These are phyloP conservation scores for Colostygia pectinataria DNA, from an alignment of 2,888 invertebrate species.

Conservation along the genomic window DNA sequence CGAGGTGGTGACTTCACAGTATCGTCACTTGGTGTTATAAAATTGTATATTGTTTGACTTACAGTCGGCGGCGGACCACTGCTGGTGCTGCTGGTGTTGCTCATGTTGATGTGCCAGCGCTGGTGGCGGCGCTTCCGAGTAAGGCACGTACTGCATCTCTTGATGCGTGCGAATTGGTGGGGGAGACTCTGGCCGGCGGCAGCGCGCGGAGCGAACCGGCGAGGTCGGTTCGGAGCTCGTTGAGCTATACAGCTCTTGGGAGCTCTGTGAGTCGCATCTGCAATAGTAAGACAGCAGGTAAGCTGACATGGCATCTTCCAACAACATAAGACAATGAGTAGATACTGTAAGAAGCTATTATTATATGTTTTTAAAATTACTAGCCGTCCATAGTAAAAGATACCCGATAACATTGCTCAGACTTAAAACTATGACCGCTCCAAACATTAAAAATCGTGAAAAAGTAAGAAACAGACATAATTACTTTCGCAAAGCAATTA, in stretches of 20 bases:
- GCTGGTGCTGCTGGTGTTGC: slow-evolving; percentile 58
- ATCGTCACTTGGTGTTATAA: too few species aligned
- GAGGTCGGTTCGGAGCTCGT: slow-evolving; percentile 77
- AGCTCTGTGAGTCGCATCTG: slow-evolving; percentile 68
- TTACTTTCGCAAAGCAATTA: too few species aligned
- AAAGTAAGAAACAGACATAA: too few species aligned
- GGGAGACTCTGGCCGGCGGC: slow-evolving; percentile 86
- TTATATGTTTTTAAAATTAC: too few species aligned
- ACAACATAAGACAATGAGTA: too few species aligned
- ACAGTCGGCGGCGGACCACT: slow-evolving; percentile 67
- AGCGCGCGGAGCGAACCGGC: slow-evolving; percentile 63
- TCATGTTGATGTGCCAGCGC: slow-evolving; percentile 65
- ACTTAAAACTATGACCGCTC: too few species aligned
- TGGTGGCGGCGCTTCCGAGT: slow-evolving; percentile 71
- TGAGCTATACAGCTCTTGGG: slow-evolving; percentile 75
- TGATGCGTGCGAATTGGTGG: slow-evolving; percentile 87
- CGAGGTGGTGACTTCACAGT: too few species aligned
- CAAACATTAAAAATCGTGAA: too few species aligned
- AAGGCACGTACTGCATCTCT: slow-evolving; percentile 87
- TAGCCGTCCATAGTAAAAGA: too few species aligned
- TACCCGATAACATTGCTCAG: too few species aligned
- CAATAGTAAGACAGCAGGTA: background rate
- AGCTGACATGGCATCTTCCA: too few species aligned
- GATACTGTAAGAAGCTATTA: too few species aligned
- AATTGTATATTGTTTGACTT: slow-evolving; percentile 40